Conservation (phyloP, 2,888 invertebrate genomes). For the Dicranocentrus wangi region DNA sequence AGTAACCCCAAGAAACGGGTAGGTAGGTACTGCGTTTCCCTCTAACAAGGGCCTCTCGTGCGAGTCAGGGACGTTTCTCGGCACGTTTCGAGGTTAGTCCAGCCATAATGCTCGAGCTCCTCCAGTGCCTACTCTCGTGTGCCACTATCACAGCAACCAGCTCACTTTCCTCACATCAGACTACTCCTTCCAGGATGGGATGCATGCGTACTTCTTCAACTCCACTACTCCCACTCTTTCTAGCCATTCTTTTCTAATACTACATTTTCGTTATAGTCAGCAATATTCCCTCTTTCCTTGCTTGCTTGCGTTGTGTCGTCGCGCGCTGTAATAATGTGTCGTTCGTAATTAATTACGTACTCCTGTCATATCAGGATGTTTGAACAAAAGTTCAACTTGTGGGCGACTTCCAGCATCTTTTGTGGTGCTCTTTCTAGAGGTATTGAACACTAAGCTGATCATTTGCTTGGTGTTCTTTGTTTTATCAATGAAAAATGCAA, state of each 20-base stretch:
- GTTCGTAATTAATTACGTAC: constrained; percentile 1
- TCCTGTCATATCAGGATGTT: constrained; percentile 62
- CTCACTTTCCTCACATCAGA: too few relatives aligned
- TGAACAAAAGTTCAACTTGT: constrained; percentile 50
- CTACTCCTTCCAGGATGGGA: too few relatives aligned
- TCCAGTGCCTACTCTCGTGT: neutral
- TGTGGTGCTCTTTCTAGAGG: constrained; percentile 69
- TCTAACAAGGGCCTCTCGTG: constrained; percentile 55
- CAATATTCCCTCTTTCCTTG: too few relatives aligned
- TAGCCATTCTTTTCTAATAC: too few relatives aligned
- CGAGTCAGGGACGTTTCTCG: constrained; percentile 67
- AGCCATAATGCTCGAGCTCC: constrained; percentile 24
- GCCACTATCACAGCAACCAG: neutral
- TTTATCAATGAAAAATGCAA: constrained; percentile 81
- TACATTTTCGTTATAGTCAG: too few relatives aligned
- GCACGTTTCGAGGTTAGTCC: constrained; percentile 64
- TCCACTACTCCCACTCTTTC: too few relatives aligned
- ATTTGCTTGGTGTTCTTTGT: constrained; percentile 82
- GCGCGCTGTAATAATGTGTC: too few relatives aligned
- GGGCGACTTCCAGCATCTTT: constrained; percentile 10
- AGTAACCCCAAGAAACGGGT: too few relatives aligned
- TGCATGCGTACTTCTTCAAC: too few relatives aligned
- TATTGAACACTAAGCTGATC: constrained; percentile 80
- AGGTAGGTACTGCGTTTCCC: constrained; percentile 42
- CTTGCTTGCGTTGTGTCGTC: too few relatives aligned